These are phyloP conservation scores for Phengaris arion DNA, from an alignment of 2,888 invertebrate species.

Conservation along the genomic window DNA sequence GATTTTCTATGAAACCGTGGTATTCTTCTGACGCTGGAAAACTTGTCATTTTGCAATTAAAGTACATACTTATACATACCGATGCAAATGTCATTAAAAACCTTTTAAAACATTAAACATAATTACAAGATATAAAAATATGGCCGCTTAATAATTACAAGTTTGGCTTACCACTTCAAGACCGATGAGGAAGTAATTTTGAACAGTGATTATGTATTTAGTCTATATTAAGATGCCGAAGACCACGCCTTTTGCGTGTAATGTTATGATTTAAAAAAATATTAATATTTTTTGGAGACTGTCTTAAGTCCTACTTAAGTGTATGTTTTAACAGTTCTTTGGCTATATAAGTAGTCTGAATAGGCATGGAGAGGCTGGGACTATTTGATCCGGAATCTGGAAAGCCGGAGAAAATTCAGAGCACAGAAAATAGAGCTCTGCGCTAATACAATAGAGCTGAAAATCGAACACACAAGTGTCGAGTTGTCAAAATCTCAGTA, in stretches of 20 bases:
- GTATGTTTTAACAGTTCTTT: neutral
- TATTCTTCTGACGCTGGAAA: too few species aligned
- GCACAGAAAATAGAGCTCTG: too few species aligned
- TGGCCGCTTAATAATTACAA: neutral
- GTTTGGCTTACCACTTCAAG: neutral
- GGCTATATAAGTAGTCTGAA: too few species aligned
- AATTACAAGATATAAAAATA: neutral
- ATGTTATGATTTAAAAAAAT: neutral
- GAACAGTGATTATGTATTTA: constrained; percentile 2
- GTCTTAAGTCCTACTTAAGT: neutral
- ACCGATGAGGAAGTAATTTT: neutral
- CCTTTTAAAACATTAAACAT: neutral
- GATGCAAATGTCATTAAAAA: neutral
- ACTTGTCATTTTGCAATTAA: too few species aligned
- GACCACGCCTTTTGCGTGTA: neutral
- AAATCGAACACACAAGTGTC: too few species aligned
- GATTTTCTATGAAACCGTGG: too few species aligned
- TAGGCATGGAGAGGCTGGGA: too few species aligned
- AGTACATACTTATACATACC: neutral
- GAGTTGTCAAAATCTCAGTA: too few species aligned
- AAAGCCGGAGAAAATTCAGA: too few species aligned
- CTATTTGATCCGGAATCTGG: too few species aligned
- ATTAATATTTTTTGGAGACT: neutral
- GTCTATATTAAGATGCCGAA: neutral
- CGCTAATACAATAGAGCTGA: too few species aligned